Evolutionary conservation across 23 tunicate genomes (phyloP).

Genomic region (Halocynthia roretzi): DNA sequence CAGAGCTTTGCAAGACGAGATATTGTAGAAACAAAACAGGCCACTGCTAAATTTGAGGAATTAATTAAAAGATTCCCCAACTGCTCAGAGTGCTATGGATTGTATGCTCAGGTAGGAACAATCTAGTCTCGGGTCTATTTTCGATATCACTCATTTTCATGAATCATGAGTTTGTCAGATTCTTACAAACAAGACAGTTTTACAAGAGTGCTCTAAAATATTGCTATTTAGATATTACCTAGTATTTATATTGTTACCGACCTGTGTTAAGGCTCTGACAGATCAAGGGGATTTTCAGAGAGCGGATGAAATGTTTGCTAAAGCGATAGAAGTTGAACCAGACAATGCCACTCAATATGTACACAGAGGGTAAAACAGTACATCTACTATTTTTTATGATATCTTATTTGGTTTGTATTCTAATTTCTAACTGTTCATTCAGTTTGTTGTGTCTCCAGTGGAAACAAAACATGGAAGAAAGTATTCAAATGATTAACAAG

Average conservation of each 20-base stretch:
- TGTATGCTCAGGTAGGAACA: constrained; percentile 67
- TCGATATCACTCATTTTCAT: background rate
- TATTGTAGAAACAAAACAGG: constrained; percentile 28
- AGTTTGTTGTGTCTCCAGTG: constrained; percentile 63
- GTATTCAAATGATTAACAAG: constrained; percentile 36
- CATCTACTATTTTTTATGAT: background rate
- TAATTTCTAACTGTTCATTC: background rate
- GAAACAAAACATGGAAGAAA: constrained; percentile 76
- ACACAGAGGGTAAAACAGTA: constrained; percentile 63
- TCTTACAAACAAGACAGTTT: too few relatives aligned
- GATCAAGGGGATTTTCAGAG: constrained; percentile 62
- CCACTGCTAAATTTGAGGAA: constrained; percentile 45
- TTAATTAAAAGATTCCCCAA: constrained; percentile 61
- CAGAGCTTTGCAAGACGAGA: constrained; percentile 49
- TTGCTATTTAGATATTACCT: too few relatives aligned
- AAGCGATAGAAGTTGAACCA: constrained; percentile 68
- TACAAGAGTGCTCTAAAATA: too few relatives aligned
- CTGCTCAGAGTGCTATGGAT: constrained; percentile 75
- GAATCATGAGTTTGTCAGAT: background rate
- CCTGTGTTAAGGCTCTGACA: constrained; percentile 55
- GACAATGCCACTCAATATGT: constrained; percentile 72
- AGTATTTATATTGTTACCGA: background rate
- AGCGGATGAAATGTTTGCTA: constrained; percentile 66
- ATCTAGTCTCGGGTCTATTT: background rate
- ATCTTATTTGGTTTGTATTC: background rate